Base-by-base conservation (phyloP, 2,888 invertebrate species). In the Pantelozetes paolii region DNA sequence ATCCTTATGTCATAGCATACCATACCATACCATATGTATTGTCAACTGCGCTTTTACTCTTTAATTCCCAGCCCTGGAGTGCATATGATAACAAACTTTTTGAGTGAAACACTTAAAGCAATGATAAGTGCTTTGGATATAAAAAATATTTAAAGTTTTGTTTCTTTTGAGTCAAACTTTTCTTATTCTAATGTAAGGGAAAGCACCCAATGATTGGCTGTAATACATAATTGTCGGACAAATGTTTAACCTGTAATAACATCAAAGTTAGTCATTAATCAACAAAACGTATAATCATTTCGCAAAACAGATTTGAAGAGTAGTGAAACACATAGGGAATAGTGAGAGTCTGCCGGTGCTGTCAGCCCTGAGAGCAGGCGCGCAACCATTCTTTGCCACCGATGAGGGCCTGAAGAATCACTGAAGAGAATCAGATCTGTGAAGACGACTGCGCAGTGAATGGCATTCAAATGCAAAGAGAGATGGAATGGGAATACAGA, bases 351-450 rank as follows among this genome's bases (percentile, higher is more conserved):
- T 70, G 74, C 59, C 64, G 45, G 74, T 75, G 76, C 75, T 73
- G 75, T 32, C 76, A 74, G 77, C 74, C 77, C 77, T 77, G 76
- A 76, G 72, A 74, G 69, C 64, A 28, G 73, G 59, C 45, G 59
- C 45, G 54, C 69, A 69, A 9, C 40, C 69, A 69, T 42, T 69
- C 40, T 69, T 26, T 69, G 20, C 26, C 69, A 69, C 45, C 45
- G 69, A 69, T 69, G 42, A 36, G 69, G 69, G 26, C 36, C 69
- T 69, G 69, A 45, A 69, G 69, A 69, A 69, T 69, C 42, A 45
- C 26, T 69, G 69, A 69, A 69, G 69, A 42, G 69, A 69, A 69
- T 69, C 69, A 64, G 59, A 42, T 32, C 62, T 13, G 69, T 15
- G 28, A 3, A 3, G 23, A 20, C n/a, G 54, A 20, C 54, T 54